Evolutionary conservation across 2,797 vertebrate genomes (phyloP).

Genomic region (Phylloscopus collybita): DNA sequence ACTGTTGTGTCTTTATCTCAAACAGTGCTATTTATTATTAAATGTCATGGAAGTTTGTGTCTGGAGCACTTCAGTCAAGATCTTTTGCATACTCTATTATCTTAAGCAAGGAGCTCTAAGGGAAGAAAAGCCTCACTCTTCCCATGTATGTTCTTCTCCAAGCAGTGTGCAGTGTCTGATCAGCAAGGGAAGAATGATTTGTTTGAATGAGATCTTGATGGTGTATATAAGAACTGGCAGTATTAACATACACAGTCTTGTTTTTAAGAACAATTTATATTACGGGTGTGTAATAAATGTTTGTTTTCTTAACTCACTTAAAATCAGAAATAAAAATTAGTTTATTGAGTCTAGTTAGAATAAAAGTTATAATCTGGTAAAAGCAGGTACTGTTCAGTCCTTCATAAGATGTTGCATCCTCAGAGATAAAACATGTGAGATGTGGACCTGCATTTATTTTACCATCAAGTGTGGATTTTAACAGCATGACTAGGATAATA

Average conservation of each 20-base stretch:
- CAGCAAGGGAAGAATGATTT: background rate
- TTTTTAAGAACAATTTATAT: background rate
- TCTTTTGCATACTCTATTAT: background rate
- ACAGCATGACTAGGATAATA: background rate
- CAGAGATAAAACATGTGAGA: background rate
- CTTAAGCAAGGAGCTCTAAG: background rate
- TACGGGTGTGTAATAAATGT: background rate
- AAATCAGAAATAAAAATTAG: background rate
- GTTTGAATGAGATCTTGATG: background rate
- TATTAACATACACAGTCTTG: background rate
- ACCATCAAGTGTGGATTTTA: background rate
- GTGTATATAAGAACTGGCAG: background rate
- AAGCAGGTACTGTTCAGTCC: background rate
- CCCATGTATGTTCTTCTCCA: background rate
- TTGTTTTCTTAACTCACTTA: background rate
- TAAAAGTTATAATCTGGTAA: background rate
- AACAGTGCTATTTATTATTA: background rate
- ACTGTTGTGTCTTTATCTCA: background rate
- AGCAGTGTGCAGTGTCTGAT: background rate
- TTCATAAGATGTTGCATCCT: background rate
- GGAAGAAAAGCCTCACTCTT: background rate
- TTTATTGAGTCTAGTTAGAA: background rate
- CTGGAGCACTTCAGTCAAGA: background rate
- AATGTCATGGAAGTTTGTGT: background rate
- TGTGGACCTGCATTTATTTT: background rate